Percentiles rank a stretch among this genome's conserved stretches.
Evolutionary conservation across 2,797 vertebrate species (phyloP).

Genomic region (Eurystomus glaucurus): DNA sequence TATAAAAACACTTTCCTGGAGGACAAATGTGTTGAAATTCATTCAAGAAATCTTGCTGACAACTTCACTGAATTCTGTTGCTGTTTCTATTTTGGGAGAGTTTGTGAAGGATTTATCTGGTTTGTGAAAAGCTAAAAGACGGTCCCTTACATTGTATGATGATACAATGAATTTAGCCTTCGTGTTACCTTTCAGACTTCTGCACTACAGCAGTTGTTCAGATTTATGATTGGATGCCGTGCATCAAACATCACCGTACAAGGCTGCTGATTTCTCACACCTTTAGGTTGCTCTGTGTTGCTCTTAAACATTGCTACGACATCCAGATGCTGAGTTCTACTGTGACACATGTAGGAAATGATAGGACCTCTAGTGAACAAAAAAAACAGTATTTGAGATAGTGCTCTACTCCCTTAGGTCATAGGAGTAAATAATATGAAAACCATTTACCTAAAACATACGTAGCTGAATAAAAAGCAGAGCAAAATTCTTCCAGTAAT

Average conservation of each 20-base stretch:
- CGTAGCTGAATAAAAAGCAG: neutral
- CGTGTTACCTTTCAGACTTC: neutral
- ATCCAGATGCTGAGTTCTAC: neutral
- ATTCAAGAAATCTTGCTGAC: constrained; percentile 46
- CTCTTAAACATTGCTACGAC: neutral
- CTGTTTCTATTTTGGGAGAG: constrained; percentile 28
- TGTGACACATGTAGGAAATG: neutral
- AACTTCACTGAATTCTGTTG: neutral
- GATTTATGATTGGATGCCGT: neutral
- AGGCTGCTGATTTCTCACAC: neutral
- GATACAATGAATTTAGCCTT: neutral
- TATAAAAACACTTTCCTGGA: neutral
- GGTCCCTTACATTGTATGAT: neutral
- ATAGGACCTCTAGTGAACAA: neutral
- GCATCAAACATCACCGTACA: neutral
- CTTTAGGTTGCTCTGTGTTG: neutral
- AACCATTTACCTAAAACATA: neutral
- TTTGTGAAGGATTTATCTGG: neutral
- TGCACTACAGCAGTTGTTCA: neutral
- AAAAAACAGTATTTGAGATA: neutral
- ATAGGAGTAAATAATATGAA: neutral
- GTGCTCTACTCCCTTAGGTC: neutral
- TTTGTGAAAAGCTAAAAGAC: neutral
- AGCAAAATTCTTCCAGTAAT: neutral
- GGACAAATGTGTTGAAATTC: constrained; percentile 10